phyloP scores from a whole-genome alignment of 2,113 vertebrate genomes.

The Aphyosemion australe region DNA sequence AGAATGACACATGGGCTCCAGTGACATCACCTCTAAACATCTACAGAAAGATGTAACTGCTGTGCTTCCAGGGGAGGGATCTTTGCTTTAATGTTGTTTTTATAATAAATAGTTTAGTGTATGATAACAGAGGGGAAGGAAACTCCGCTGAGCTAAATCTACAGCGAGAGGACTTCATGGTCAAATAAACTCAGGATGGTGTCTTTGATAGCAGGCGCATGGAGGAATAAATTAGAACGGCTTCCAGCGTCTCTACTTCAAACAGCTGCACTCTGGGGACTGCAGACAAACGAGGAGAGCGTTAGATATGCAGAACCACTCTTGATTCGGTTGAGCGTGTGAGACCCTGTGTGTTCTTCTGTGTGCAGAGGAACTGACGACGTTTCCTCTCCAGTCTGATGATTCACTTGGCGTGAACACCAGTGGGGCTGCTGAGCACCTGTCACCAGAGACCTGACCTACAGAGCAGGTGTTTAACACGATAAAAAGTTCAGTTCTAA shows the following conservation, averaged over 20 bases:
- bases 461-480: slow-evolving; percentile 39
- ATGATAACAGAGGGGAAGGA: not conserved
- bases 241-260: slow-evolving; percentile 55
- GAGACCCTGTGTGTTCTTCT: slow-evolving; percentile 1
- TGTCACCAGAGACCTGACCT: slow-evolving; percentile 26
- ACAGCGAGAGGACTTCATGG: slow-evolving; percentile 21
- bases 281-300: slow-evolving; percentile 39
- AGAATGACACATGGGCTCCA: no score
- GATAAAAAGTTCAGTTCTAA: slow-evolving; percentile 43
- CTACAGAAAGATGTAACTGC: no score
- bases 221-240: slow-evolving; percentile 42
- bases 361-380: slow-evolving; percentile 25
- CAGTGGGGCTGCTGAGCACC: slow-evolving; percentile 26
- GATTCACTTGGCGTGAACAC: slow-evolving; percentile 47
- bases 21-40: no score
- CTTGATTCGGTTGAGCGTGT: slow-evolving; percentile 29
- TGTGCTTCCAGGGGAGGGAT: no score
- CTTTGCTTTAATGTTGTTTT: no score
- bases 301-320: slow-evolving; percentile 49
- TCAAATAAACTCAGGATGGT: slow-evolving; percentile 49
- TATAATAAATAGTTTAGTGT: no score
- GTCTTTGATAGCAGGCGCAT: slow-evolving; percentile 50
- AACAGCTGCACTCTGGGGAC: slow-evolving; percentile 41
- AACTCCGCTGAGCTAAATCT: slow-evolving; percentile 5
- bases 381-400: slow-evolving; percentile 38